Conservation (phyloP, 2,797 vertebrate genomes). For the Enteromius mattozi region DNA sequence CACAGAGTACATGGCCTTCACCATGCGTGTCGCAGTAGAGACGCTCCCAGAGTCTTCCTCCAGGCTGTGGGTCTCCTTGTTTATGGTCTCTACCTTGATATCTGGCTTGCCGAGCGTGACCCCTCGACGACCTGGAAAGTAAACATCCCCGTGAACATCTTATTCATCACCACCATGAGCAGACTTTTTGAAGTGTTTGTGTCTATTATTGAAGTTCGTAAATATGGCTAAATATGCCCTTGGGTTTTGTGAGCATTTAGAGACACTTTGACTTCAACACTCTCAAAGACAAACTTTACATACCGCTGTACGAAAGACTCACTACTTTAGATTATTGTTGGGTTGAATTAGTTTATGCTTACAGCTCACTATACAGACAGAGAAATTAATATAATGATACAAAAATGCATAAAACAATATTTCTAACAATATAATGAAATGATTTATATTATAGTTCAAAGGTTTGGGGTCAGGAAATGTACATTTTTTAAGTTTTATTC, state of each 20-base stretch:
- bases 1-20: constrained; percentile 98
- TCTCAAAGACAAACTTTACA: background rate
- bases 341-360: background rate
- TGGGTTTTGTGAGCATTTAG: constrained; percentile 5
- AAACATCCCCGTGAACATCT: constrained; percentile 53
- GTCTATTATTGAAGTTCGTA: constrained; percentile 6
- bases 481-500: background rate
- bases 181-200: constrained; percentile 6
- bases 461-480: background rate
- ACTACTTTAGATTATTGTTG: background rate
- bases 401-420: background rate
- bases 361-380: background rate
- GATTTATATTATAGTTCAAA: background rate
- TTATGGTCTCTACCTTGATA: constrained; percentile 97
- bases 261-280: background rate
- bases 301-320: background rate
- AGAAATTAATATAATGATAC: background rate
- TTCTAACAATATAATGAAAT: background rate
- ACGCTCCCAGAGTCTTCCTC: constrained; percentile 93
- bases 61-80: constrained; percentile 91
- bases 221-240: constrained; percentile 12
- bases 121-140: constrained; percentile 88
- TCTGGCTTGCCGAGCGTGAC: constrained; percentile 94
- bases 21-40: constrained; percentile 93
- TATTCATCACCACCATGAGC: background rate